Evolutionary conservation across 2,113 vertebrate genomes (phyloP).

Genomic region (Ammodramus savannarum): DNA sequence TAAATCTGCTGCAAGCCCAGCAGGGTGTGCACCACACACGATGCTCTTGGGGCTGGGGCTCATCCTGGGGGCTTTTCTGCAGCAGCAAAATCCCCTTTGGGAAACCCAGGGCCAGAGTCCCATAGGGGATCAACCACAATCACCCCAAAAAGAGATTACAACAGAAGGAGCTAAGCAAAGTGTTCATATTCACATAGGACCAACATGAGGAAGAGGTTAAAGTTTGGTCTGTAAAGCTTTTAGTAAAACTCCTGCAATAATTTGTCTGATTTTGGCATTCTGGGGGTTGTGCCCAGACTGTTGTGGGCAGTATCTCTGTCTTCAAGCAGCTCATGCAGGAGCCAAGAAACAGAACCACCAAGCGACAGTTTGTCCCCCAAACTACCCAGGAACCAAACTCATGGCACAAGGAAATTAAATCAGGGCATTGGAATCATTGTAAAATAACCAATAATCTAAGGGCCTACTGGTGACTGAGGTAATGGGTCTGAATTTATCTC

Average conservation of each 20-base stretch:
- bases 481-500: not conserved
- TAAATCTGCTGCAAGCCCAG: not conserved
- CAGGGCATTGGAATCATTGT: not conserved
- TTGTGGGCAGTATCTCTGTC: not conserved
- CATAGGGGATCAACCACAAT: not conserved
- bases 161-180: not conserved
- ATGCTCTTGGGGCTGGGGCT: rapidly evolving
- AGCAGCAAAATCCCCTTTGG: not conserved
- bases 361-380: not conserved
- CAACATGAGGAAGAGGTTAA: rapidly evolving
- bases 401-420: not conserved
- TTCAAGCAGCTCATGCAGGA: not conserved
- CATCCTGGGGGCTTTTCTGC: not conserved
- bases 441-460: not conserved
- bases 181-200: not conserved
- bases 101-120: not conserved
- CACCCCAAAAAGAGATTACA: not conserved
- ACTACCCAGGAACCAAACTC: not conserved
- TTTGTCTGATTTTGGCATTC: not conserved
- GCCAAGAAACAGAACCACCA: not conserved
- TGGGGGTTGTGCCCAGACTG: rapidly evolving
- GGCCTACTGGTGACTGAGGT: not conserved
- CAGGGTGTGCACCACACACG: rapidly evolving
- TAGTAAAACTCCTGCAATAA: not conserved
- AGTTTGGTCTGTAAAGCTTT: not conserved